Conservation (phyloP, 1,140 invertebrate species). For the Spodoptera frugiperda region DNA sequence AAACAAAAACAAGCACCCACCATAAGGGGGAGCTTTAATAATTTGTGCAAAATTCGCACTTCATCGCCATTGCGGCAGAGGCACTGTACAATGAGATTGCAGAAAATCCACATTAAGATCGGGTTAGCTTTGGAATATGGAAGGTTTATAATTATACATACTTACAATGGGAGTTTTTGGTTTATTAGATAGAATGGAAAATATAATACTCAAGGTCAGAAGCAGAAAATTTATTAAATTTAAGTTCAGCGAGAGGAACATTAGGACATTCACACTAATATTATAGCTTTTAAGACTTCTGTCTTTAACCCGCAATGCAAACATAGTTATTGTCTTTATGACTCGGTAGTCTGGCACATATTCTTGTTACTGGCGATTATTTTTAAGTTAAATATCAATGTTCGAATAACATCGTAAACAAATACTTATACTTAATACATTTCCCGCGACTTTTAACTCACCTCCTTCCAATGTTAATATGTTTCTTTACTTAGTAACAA, state of each 20-base stretch:
- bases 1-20: slow-evolving; percentile 6
- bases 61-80: slow-evolving; percentile 16
- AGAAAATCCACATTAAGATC: neutral
- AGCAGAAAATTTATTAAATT: too few relatives aligned
- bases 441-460: neutral
- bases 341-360: slow-evolving; percentile 3
- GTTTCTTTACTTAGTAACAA: too few relatives aligned
- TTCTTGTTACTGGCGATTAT: slow-evolving; percentile 24
- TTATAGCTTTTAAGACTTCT: neutral
- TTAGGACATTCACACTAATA: too few relatives aligned
- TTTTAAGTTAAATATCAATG: slow-evolving; percentile 24
- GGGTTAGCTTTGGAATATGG: neutral
- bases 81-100: neutral
- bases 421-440: neutral
- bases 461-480: neutral
- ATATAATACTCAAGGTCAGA: too few relatives aligned
- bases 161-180: too few relatives aligned
- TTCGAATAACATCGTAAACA: neutral
- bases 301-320: neutral
- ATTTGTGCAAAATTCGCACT: slow-evolving; percentile 44
- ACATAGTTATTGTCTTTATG: slow-evolving; percentile 30
- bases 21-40: slow-evolving; percentile 37
- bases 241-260: too few relatives aligned
- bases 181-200: too few relatives aligned
- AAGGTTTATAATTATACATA: too few relatives aligned